A percentile compares a stretch with the other conserved stretches of the same genome.
Conservation (phyloP, 2,797 vertebrate genomes). For the Ficedula albicollis region DNA sequence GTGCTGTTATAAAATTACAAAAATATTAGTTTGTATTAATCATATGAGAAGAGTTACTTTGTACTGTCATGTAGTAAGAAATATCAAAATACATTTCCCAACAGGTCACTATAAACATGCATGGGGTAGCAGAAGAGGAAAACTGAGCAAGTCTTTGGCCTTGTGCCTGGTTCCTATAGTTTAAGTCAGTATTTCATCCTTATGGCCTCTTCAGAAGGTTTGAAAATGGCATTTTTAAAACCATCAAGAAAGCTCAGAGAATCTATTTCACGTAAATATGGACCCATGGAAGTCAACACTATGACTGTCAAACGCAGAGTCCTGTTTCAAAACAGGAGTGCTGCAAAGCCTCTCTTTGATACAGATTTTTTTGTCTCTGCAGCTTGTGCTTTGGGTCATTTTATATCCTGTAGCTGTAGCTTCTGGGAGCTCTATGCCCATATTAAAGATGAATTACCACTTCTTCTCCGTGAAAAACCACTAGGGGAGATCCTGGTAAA, state of each 20-base stretch:
- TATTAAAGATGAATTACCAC: slow-evolving; percentile 45
- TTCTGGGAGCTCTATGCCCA: slow-evolving; percentile 8
- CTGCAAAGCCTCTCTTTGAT: background rate
- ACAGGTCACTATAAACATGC: background rate
- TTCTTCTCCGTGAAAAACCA: background rate
- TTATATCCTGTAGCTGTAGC: background rate
- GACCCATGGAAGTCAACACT: background rate
- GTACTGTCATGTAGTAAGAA: background rate
- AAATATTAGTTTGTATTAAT: background rate
- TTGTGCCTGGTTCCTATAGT: background rate
- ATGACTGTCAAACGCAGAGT: background rate
- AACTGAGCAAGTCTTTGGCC: background rate
- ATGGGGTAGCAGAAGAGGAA: background rate
- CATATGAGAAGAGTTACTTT: background rate
- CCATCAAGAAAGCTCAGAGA: background rate
- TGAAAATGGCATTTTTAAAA: background rate
- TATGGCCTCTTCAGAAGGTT: background rate
- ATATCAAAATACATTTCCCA: background rate
- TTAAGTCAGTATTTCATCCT: background rate
- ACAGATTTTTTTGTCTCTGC: background rate
- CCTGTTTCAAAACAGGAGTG: background rate
- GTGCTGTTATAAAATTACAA: background rate
- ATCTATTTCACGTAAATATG: background rate
- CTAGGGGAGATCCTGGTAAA: background rate
- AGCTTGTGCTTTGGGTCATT: background rate